phyloP scores from a whole-genome alignment of 92 coral and sea anemone species.

The Nematostella vectensis region DNA sequence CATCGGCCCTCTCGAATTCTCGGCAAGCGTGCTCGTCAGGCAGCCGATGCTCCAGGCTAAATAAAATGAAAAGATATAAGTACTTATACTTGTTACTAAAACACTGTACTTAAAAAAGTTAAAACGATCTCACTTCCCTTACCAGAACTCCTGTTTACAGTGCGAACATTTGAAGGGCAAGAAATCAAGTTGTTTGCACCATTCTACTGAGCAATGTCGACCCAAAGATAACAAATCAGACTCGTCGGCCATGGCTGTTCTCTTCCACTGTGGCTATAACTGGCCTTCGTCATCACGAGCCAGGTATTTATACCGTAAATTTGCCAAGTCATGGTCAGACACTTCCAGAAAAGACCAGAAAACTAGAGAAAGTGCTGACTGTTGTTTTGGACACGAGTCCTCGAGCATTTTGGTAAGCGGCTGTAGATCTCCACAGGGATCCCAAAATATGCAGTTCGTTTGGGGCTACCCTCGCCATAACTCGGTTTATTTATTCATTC shows the following conservation, averaged over 20 bases:
- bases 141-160: conserved; percentile 85
- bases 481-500: no score
- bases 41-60: conserved; percentile 81
- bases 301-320: conserved; percentile 1
- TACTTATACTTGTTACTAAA: no score
- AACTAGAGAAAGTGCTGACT: no score
- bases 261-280: neutral
- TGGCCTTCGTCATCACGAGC: neutral
- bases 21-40: conserved; percentile 71
- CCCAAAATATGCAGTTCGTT: no score
- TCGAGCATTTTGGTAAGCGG: no score
- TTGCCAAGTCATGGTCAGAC: conserved; percentile 11
- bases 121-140: no score
- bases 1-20: conserved; percentile 49
- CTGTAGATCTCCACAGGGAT: no score
- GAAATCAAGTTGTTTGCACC: conserved; percentile 83
- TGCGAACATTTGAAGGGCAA: conserved; percentile 79
- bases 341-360: neutral
- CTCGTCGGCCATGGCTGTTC: conserved; percentile 55
- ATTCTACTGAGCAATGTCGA: conserved; percentile 67
- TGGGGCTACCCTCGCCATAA: no score
- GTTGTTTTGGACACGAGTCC: no score
- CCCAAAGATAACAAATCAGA: conserved; percentile 87
- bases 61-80: no score
- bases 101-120: no score